A percentile compares a stretch with the other conserved stretches of the same genome.
phyloP scores from a whole-genome alignment of 2,888 invertebrate genomes.

The Phanerotoma sp. region DNA sequence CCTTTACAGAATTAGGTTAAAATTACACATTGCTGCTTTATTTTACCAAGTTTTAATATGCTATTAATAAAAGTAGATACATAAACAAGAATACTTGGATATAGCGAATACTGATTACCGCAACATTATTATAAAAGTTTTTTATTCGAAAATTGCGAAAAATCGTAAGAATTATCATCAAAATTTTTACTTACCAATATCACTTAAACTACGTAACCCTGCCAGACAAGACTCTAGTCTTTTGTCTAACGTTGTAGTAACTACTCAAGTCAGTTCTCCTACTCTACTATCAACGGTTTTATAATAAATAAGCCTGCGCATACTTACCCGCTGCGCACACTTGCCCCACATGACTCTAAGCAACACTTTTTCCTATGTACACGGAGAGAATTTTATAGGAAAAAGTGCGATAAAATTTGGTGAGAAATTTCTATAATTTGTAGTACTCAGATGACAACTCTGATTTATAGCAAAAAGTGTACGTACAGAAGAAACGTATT shows the following conservation, averaged over 20 bases:
- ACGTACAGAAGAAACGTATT: too few relatives aligned
- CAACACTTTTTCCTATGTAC: too few relatives aligned
- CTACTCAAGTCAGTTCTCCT: constrained; percentile 8
- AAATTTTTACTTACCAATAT: constrained; percentile 7
- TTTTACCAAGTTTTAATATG: constrained; percentile 4
- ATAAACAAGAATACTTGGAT: background rate
- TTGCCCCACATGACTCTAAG: constrained; percentile 15
- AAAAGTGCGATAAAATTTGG: too few relatives aligned
- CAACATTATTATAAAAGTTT: background rate
- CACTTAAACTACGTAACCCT: constrained; percentile 5
- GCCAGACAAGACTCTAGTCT: constrained; percentile 8
- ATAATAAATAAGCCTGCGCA: constrained; percentile 1
- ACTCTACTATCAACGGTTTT: constrained; percentile 8
- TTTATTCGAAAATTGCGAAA: background rate
- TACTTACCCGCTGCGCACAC: constrained; percentile 11
- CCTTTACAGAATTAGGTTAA: constrained; percentile 3
- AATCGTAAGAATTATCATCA: background rate
- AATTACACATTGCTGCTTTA: constrained; percentile 5
- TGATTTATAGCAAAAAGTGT: too few relatives aligned
- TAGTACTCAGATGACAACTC: too few relatives aligned
- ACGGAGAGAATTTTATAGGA: too few relatives aligned
- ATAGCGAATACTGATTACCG: background rate
- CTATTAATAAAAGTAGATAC: constrained; percentile 11
- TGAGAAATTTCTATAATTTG: too few relatives aligned
- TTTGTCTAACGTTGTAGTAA: constrained; percentile 11